Conservation (phyloP, 2,888 invertebrate genomes). For the Panzeria rudis region DNA sequence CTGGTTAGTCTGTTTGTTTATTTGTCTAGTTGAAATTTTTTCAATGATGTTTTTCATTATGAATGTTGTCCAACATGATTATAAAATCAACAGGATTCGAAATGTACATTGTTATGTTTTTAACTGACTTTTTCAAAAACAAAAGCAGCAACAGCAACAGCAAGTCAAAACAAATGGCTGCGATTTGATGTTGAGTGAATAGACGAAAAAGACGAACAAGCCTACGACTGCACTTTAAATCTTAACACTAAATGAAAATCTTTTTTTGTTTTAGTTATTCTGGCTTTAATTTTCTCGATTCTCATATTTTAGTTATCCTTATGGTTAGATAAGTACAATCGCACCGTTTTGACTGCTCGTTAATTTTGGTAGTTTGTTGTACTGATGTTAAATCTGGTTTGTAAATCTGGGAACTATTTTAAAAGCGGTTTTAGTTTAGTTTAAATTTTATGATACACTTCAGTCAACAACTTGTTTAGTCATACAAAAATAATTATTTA, state of each 20-base stretch:
- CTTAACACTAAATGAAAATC: constrained; percentile 20
- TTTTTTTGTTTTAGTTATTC: not conserved
- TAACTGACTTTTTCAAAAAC: constrained; percentile 16
- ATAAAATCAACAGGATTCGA: constrained; percentile 68
- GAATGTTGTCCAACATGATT: constrained; percentile 59
- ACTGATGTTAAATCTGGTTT: constrained; percentile 36
- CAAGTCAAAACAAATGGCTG: constrained; percentile 32
- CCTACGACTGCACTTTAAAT: constrained; percentile 1
- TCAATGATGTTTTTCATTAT: constrained; percentile 33
- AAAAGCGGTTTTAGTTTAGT: constrained; percentile 10
- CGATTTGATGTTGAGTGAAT: constrained; percentile 39
- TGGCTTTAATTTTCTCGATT: not conserved
- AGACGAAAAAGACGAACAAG: not conserved
- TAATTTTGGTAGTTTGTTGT: not conserved
- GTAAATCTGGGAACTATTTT: constrained; percentile 19
- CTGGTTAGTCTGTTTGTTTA: constrained; percentile 5
- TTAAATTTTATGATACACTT: constrained; percentile 35
- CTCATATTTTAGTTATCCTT: constrained; percentile 22
- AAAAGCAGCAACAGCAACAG: constrained; percentile 5
- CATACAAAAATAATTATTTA: constrained; percentile 36
- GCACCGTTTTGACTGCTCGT: constrained; percentile 18
- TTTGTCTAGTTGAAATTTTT: constrained; percentile 17
- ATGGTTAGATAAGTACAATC: constrained; percentile 35
- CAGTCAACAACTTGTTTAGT: constrained; percentile 42
- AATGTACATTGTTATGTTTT: constrained; percentile 36